Evolutionary conservation across 2,888 invertebrate species (phyloP).

Genomic region (Linnaemya vulpina): DNA sequence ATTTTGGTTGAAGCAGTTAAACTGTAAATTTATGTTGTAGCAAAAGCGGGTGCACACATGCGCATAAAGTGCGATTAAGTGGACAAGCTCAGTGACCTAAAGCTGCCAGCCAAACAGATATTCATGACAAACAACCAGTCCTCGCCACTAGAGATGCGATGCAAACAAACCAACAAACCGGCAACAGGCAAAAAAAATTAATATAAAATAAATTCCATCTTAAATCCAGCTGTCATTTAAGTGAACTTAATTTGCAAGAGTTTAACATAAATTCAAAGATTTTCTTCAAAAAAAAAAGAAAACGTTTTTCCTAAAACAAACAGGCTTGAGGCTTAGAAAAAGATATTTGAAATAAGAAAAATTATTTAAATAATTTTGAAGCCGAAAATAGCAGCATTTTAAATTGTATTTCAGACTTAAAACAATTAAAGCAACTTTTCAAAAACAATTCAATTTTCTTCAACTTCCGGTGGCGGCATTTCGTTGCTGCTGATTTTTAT

Average conservation of each 20-base stretch:
- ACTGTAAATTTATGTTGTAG: constrained; percentile 75
- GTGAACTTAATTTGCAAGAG: constrained; percentile 71
- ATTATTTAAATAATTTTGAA: not conserved
- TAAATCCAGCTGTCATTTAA: constrained; percentile 71
- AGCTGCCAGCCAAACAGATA: constrained; percentile 71
- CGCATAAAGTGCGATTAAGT: constrained; percentile 82
- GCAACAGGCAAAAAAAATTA: constrained; percentile 11
- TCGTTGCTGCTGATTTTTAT: constrained; percentile 20
- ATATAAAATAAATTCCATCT: constrained; percentile 64
- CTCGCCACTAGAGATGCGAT: constrained; percentile 42
- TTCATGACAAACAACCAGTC: constrained; percentile 27
- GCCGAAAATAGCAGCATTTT: constrained; percentile 13
- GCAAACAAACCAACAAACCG: constrained; percentile 22
- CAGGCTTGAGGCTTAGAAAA: constrained; percentile 47
- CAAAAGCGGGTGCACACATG: constrained; percentile 77
- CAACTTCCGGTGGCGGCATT: constrained; percentile 72
- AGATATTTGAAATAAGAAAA: too few species aligned
- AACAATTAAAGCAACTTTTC: constrained; percentile 37
- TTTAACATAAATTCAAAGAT: constrained; percentile 71
- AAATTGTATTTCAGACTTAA: constrained; percentile 44
- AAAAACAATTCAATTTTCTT: constrained; percentile 71
- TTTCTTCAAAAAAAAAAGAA: constrained; percentile 54
- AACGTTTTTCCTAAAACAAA: constrained; percentile 13
- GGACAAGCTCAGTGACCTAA: constrained; percentile 76
- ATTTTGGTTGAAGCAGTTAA: constrained; percentile 73